A percentile compares a stretch with the other conserved stretches of the same genome.
phyloP scores from a whole-genome alignment of 2,113 vertebrate genomes.

The Lepidothrix coronata region DNA sequence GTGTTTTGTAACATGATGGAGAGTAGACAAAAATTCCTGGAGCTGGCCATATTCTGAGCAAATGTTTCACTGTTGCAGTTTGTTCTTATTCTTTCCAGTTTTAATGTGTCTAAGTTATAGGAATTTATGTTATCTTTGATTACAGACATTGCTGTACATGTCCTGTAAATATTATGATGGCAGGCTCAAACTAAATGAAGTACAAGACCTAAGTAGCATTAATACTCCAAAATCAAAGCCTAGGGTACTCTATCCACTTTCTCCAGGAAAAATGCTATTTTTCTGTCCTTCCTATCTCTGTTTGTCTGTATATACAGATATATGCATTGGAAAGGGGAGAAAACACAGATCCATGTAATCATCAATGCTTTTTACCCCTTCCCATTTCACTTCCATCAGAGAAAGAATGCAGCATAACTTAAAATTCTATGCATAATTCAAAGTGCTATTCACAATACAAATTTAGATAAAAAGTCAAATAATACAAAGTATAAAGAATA shows the following conservation, averaged over 20 bases:
- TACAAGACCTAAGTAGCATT: not conserved
- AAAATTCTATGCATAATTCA: not conserved
- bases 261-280: not conserved
- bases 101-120: not conserved
- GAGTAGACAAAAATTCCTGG: not conserved
- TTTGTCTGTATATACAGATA: not conserved
- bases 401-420: not conserved
- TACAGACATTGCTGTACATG: not conserved
- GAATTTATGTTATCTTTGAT: not conserved
- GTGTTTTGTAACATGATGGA: not conserved
- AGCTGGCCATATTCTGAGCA: not conserved
- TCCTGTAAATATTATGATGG: not conserved
- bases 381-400: not conserved
- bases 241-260: not conserved
- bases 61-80: not conserved
- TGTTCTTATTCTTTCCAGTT: not conserved
- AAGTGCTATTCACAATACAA: not conserved
- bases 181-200: not conserved
- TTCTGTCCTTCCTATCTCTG: not conserved
- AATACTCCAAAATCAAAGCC: not conserved
- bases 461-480: not conserved
- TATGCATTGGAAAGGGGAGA: not conserved
- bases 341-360: not conserved
- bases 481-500: not conserved
- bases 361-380: not conserved